Evolutionary conservation across 2,888 invertebrate species (phyloP).

Genomic region (Dione vanillae): DNA sequence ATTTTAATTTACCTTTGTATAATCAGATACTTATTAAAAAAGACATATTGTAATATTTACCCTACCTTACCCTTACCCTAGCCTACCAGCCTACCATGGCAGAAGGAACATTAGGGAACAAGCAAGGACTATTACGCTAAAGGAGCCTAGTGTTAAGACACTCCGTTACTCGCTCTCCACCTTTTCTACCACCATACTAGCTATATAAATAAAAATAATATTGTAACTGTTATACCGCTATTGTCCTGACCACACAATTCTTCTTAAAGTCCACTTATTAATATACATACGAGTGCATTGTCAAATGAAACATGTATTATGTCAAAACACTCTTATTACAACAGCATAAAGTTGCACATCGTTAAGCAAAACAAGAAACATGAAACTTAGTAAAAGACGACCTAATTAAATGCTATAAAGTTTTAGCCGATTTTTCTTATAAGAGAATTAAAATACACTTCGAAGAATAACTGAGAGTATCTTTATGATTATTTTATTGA

Average conservation of each 20-base stretch:
- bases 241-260: conserved; percentile 28
- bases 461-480: conserved; percentile 38
- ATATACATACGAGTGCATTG: conserved; percentile 16
- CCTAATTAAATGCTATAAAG: conserved; percentile 63
- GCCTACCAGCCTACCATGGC: no score
- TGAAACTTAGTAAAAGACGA: conserved; percentile 25
- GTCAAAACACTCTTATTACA: background rate
- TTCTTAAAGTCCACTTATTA: conserved; percentile 24
- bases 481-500: conserved; percentile 39
- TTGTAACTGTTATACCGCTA: background rate
- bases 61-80: no score
- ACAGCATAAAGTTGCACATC: background rate
- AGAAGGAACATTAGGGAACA: no score
- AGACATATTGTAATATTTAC: no score
- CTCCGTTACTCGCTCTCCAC: no score
- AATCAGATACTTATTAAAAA: no score
- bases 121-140: no score
- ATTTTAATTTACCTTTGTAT: no score
- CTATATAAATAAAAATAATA: background rate
- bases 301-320: conserved; percentile 8
- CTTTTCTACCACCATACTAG: no score
- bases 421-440: conserved; percentile 49
- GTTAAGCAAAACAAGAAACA: background rate
- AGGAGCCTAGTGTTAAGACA: no score
- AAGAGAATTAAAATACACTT: conserved; percentile 45